Evolutionary conservation across 2,888 invertebrate genomes (phyloP), one percentile per base, ranked within the genome.

Genomic region (Microdon myrmicae): DNA sequence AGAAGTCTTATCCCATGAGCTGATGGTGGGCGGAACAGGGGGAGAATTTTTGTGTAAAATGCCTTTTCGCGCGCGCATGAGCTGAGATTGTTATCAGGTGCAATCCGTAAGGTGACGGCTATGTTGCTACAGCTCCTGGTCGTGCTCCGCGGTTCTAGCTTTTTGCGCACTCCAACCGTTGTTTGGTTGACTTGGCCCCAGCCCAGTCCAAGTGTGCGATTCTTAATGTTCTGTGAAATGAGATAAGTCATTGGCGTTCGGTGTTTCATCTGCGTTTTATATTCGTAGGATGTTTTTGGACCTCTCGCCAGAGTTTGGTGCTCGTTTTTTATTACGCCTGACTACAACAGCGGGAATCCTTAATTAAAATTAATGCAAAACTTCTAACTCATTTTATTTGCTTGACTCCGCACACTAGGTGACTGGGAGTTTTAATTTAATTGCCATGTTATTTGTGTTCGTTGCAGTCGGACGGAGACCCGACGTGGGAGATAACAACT

Each of bases 71-170:
- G 60, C 61, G 67, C 61, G 44, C 56, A 61, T 61, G 53, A 45
- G 55, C 37, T 37, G 39, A 71, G 71, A 71, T 71, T 67, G 61
- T 71, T 71, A 71, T 71, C 71, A 71, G 71, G 71, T 71, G 71
- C 69, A 69, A 67, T 70, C 70, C 69, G 67, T 66, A 58, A 70
- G 67, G 69, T 69, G 68, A 64, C 56, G 67, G 32, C 32, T 51
- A 39, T 55, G 60, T 25, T 37, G 37, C 49, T 48, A 32, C 35
- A 41, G 37, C 45, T 53, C 34, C 39, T 49, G 48, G 23, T 26
- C 31, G 25, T 22, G 39, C 31, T 31, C 32, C 19, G 14, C 22
- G 22, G 29, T 29, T 38, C 38, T 34, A 56, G 39, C 37, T 34
- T 12, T 26, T 22, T 43, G 34, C 35, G 26, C 48, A 34, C 37